Base-by-base conservation (phyloP, 2,888 invertebrate species). In the Eledone cirrhosa region DNA sequence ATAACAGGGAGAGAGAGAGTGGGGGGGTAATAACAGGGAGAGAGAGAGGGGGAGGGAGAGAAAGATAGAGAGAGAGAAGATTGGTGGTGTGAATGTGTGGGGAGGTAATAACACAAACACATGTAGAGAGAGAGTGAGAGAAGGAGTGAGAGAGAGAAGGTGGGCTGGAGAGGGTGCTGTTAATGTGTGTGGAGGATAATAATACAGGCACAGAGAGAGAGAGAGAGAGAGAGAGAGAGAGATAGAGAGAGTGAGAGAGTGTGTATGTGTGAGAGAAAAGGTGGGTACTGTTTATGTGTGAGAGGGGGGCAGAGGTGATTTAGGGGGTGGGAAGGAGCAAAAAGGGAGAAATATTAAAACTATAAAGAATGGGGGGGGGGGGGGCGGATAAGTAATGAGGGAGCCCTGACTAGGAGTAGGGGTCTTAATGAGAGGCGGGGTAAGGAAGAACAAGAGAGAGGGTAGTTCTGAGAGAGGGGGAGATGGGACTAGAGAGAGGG, bases 201-300 rank as follows among this genome's bases (percentile, higher is more conserved):
- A 24, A 47, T 27, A 14, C 33, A 33, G 47, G 75, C 24, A 41
- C 33, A 13, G 33, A 22, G 31, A 2, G 33, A 59, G 59, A 63
- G 19, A 14, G 48, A 29, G 11, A 48, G 41, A 48, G 48, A 59
- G 48, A 59, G 59, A 53, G 77, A 77, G 59, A 63, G 41, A n/a
- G n/a, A n/a, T n/a, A n/a, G n/a, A n/a, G n/a, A n/a, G n/a, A n/a
- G n/a, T n/a, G n/a, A n/a, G n/a, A 33, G 27, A 47, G 59, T n/a
- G 77, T 59, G 77, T 53, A 59, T 53, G 48, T 53, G 77, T 53
- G 48, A 77, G 77, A 77, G 48, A 77, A 63, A 77, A n/a, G 69
- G 47, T 65, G 48, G 33, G 48, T 24, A 27, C 16, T 13, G 47
- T 13, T 22, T 53, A 14, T 4, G 5, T 7, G 48, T 59, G 53